These are phyloP conservation scores for Phymanthus crucifer DNA, from an alignment of 92 coral and sea anemone genomes.

Conservation along the genomic window DNA sequence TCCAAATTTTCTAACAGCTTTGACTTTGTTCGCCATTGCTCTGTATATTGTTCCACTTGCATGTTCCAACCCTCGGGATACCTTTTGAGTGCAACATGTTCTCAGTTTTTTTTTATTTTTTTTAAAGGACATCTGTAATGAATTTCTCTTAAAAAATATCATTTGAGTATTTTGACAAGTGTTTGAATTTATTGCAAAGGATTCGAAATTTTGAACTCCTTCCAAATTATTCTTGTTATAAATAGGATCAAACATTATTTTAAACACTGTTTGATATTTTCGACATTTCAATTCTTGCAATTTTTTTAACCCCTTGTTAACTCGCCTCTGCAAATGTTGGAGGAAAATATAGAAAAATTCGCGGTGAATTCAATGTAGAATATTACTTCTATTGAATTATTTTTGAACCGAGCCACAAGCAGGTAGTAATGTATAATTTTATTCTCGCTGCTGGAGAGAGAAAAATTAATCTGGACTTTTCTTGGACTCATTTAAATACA, in stretches of 20 bases:
- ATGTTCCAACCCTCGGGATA: background rate
- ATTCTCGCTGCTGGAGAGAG: background rate
- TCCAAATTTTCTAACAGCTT: background rate
- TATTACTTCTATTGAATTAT: background rate
- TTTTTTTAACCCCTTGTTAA: background rate
- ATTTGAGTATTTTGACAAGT: background rate
- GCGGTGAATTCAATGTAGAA: background rate
- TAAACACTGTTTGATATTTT: background rate
- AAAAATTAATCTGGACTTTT: background rate
- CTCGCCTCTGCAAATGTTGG: background rate
- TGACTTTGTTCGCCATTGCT: background rate
- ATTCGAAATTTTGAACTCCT: background rate
- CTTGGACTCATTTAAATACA: background rate
- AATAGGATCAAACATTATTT: conserved; percentile 7
- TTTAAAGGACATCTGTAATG: background rate
- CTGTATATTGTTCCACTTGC: background rate
- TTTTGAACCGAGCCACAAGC: conserved; percentile 17
- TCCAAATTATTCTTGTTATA: background rate
- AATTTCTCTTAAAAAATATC: background rate
- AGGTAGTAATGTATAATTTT: conserved; percentile 14
- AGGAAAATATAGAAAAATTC: background rate
- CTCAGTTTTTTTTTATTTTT: background rate
- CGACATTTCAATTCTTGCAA: background rate
- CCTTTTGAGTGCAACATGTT: background rate
- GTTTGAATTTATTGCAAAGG: background rate